These are phyloP conservation scores for Nannobrachium achirus DNA, from an alignment of 2,113 vertebrate genomes.

Conservation along the genomic window DNA sequence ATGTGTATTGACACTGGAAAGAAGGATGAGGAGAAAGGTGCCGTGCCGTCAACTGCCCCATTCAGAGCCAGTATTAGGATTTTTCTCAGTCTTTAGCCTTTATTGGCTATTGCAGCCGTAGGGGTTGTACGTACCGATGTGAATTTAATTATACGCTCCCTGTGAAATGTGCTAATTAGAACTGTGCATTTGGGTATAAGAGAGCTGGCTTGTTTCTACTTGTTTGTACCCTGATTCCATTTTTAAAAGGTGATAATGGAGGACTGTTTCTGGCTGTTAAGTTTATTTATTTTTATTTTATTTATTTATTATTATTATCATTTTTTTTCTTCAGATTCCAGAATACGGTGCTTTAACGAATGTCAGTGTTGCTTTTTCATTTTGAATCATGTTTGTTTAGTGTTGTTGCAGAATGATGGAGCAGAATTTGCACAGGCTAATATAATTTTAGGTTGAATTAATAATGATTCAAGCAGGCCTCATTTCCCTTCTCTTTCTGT, in stretches of 20 bases:
- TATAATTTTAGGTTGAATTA: no score
- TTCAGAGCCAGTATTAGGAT: constrained; percentile 10
- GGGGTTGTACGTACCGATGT: constrained; percentile 36
- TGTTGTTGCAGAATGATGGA: background rate
- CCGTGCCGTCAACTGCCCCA: constrained; percentile 6
- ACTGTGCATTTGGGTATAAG: constrained; percentile 44
- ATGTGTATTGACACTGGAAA: constrained; percentile 21
- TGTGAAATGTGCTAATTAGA: constrained; percentile 69
- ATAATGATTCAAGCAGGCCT: no score
- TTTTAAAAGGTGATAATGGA: constrained; percentile 70
- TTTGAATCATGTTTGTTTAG: constrained; percentile 9
- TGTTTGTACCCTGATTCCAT: constrained; percentile 36
- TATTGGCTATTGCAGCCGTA: constrained; percentile 20
- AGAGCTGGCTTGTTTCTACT: constrained; percentile 60
- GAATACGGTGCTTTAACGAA: constrained; percentile 25
- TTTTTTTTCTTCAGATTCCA: constrained; percentile 34
- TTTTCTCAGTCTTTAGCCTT: constrained; percentile 9
- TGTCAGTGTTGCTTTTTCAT: background rate
- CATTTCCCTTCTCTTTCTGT: no score
- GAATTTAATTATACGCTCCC: constrained; percentile 57
- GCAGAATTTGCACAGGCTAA: background rate
- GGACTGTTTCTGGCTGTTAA: constrained; percentile 23
- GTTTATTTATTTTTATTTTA: constrained; percentile 38
- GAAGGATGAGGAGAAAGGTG: constrained; percentile 10
- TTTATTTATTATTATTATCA: no score